Base-by-base conservation (phyloP, 2,797 vertebrate genomes). In the Labroides dimidiatus region DNA sequence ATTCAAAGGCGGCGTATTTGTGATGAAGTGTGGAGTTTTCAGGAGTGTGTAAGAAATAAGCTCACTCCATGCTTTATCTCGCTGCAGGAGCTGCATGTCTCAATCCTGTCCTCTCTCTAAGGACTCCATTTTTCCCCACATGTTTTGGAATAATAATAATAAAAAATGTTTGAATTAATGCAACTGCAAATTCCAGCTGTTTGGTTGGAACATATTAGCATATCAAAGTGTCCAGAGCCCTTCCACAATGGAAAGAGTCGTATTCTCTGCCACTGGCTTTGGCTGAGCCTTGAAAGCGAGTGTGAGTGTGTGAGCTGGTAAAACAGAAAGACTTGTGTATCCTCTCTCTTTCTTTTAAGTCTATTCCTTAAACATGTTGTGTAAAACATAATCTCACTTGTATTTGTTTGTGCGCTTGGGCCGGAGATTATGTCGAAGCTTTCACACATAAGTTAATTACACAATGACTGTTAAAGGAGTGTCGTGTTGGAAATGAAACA, bases 111-210 rank as follows among this genome's bases (percentile, higher is more conserved):
- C 43, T 91, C 59, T 64, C 84, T 48, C 89, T 92, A 87, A 87
- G 91, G 88, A 92, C 93, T 94, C 92, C 81, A 93, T 95, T 95
- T 75, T 75, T 94, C 93, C 90, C 30, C 30, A 33, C 30, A 85
- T 94, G 92, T 93, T 94, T 94, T 92, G 92, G 89, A 89, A n/a
- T 54, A 53, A 56, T n/a, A n/a, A n/a, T n/a, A n/a, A n/a, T n/a
- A 61, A 55, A 21, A 94, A 94, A 94, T 92, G 94, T 95, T 94
- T 92, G 93, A 96, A 96, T 96, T 95, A 96, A 95, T 94, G 93
- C 92, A 88, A 95, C 95, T 95, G 94, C 93, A 95, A 96, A 95
- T 96, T 96, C 94, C 95, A 96, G 94, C 93, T 94, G 95, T 96
- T 97, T 95, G 94, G 95, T 94, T 93, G 94, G 88, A 91, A 64